phyloP scores from a whole-genome alignment of 2,797 vertebrate species.

The Syndactyla subalaris region DNA sequence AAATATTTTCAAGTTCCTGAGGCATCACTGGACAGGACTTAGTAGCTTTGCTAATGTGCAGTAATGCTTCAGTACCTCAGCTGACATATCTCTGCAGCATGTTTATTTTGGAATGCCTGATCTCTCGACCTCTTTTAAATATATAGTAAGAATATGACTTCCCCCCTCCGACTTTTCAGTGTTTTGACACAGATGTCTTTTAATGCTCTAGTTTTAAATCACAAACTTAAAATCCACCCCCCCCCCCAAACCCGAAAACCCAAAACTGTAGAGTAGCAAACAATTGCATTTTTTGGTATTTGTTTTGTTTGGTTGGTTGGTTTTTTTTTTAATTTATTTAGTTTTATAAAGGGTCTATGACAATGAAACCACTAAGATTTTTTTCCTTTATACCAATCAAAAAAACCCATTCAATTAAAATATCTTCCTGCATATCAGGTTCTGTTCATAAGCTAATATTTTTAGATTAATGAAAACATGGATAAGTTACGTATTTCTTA shows the following conservation, averaged over 20 bases:
- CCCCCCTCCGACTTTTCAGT: neutral
- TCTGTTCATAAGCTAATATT: neutral
- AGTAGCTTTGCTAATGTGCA: rapidly evolving
- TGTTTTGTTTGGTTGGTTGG: too few relatives aligned
- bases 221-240: neutral
- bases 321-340: too few relatives aligned
- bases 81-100: neutral
- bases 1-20: neutral
- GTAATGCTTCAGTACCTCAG: neutral
- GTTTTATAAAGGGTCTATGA: neutral
- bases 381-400: neutral
- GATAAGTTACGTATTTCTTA: neutral
- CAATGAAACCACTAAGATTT: neutral
- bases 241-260: neutral
- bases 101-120: neutral
- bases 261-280: neutral
- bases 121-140: neutral
- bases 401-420: neutral
- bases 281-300: too few relatives aligned
- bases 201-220: neutral
- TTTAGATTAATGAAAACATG: neutral
- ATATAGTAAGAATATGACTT: neutral
- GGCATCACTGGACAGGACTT: neutral
- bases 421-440: neutral
- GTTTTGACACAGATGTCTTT: neutral